A percentile compares a stretch with the other conserved stretches of the same genome.
Evolutionary conservation across 2,113 vertebrate species (phyloP).

Genomic region (Proterorhinus semilunaris): DNA sequence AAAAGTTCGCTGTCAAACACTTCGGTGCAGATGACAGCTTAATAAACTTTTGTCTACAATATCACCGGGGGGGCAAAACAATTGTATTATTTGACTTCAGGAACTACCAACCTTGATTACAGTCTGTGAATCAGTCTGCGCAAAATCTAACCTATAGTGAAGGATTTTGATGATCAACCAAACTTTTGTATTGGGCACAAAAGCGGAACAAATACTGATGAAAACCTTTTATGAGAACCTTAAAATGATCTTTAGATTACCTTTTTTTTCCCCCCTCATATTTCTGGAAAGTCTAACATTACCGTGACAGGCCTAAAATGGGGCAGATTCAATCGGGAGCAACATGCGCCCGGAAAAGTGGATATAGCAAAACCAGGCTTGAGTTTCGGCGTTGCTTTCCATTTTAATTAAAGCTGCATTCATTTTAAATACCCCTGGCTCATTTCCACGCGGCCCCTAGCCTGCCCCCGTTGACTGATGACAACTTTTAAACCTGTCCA

Average conservation of each 20-base stretch:
- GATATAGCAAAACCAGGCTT: not conserved
- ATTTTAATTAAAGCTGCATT: slow-evolving; percentile 43
- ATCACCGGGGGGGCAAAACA: too few relatives aligned
- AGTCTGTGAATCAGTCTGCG: too few relatives aligned
- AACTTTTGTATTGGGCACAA: too few relatives aligned
- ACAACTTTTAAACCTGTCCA: slow-evolving; percentile 33
- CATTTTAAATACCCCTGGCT: slow-evolving; percentile 45
- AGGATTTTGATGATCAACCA: too few relatives aligned
- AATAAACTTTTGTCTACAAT: too few relatives aligned
- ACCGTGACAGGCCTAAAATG: not conserved
- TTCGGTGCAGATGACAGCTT: too few relatives aligned
- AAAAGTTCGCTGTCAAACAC: too few relatives aligned
- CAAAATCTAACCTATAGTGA: too few relatives aligned
- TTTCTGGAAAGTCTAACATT: not conserved
- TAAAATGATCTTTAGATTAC: not conserved
- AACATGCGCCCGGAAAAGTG: slow-evolving; percentile 14
- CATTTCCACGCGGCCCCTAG: slow-evolving; percentile 15
- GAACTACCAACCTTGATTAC: too few relatives aligned
- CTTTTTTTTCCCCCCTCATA: not conserved
- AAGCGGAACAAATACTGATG: too few relatives aligned
- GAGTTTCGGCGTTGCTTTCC: slow-evolving; percentile 24
- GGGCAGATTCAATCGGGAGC: not conserved
- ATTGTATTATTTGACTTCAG: too few relatives aligned
- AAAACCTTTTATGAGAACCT: not conserved
- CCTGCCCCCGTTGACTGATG: slow-evolving; percentile 19